phyloP scores from a whole-genome alignment of 2,113 vertebrate genomes.

The Rhinogobius similis region DNA sequence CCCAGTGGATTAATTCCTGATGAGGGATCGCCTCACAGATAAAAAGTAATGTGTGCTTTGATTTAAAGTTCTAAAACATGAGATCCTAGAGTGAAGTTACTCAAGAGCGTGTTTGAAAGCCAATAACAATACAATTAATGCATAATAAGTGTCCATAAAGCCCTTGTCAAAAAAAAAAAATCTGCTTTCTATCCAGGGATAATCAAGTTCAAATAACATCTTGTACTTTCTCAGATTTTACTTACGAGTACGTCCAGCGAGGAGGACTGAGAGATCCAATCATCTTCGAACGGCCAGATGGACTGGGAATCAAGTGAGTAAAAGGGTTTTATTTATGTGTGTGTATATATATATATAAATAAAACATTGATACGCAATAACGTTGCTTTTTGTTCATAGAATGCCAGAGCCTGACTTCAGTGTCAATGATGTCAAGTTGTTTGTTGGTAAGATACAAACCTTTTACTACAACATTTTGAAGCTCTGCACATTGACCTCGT shows the following conservation, averaged over 20 bases:
- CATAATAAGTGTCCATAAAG: no score
- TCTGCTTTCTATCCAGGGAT: neutral
- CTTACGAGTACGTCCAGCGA: slow-evolving; percentile 89
- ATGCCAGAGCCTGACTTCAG: slow-evolving; percentile 95
- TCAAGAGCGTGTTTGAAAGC: no score
- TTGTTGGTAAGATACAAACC: slow-evolving; percentile 88
- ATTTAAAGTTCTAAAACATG: no score
- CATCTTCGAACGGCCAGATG: slow-evolving; percentile 89
- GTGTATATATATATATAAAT: neutral
- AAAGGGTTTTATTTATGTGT: neutral
- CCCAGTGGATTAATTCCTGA: no score
- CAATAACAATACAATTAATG: no score
- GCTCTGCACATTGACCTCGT: no score
- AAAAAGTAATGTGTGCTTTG: no score
- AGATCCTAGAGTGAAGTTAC: no score
- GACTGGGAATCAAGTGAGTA: slow-evolving; percentile 91
- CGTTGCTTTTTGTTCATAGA: slow-evolving; percentile 66
- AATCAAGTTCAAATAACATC: neutral
- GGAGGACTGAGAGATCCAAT: slow-evolving; percentile 91
- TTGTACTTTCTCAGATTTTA: slow-evolving; percentile 82
- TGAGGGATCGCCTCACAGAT: no score
- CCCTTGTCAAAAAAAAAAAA: no score
- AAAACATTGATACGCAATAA: neutral
- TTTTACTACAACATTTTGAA: neutral
- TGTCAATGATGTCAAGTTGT: slow-evolving; percentile 94